Evolutionary conservation across 2,113 vertebrate species (phyloP).

Genomic region (Boulengeromyrus knoepffleri): DNA sequence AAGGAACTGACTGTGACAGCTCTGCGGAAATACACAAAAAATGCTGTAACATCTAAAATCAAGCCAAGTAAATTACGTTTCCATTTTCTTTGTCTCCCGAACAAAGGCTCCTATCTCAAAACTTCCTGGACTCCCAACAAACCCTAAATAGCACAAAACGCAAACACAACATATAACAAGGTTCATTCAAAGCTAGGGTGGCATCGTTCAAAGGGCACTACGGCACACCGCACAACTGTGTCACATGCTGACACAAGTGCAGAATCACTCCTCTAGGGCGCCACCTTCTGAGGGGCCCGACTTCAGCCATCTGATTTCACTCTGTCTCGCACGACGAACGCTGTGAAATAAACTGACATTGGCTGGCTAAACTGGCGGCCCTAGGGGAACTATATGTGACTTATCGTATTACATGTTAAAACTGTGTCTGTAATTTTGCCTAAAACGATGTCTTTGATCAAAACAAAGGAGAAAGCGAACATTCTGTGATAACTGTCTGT

Average conservation of each 20-base stretch:
- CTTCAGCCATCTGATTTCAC: slow-evolving; percentile 15
- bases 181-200: not conserved
- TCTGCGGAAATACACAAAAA: not conserved
- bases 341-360: slow-evolving; percentile 10
- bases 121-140: not conserved
- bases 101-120: not conserved
- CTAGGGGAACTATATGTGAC: not conserved
- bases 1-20: not conserved
- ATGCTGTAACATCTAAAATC: not conserved
- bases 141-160: not conserved
- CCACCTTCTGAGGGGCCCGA: not conserved
- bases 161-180: not conserved
- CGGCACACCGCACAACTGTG: not conserved
- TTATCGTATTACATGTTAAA: not conserved
- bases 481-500: not conserved
- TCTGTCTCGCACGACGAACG: not conserved
- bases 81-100: not conserved
- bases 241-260: not conserved
- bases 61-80: not conserved
- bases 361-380: slow-evolving; percentile 14
- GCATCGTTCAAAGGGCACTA: not conserved
- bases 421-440: not conserved
- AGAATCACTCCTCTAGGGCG: not conserved
- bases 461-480: not conserved
- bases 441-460: not conserved